phyloP scores from a whole-genome alignment of 2,113 vertebrate genomes.

The Neolamprologus sp. region DNA sequence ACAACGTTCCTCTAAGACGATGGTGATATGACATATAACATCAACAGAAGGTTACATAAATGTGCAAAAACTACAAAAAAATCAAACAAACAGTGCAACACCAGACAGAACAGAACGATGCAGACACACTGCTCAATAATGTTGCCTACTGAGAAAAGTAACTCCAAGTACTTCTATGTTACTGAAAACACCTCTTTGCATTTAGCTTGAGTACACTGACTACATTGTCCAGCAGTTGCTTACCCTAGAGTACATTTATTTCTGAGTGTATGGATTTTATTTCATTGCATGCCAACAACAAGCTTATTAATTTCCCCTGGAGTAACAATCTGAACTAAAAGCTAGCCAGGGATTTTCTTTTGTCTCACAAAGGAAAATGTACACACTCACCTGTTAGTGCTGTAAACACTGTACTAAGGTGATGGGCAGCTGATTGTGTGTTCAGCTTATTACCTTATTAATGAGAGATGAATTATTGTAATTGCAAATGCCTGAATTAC shows the following conservation, averaged over 20 bases:
- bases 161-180: neutral
- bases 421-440: neutral
- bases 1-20: rapidly evolving
- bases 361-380: neutral
- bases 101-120: neutral
- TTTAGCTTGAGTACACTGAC: neutral
- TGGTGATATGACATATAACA: neutral
- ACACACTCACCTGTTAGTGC: neutral
- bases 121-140: neutral
- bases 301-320: neutral
- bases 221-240: neutral
- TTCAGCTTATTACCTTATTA: neutral
- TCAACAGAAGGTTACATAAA: neutral
- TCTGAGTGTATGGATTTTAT: neutral
- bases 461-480: neutral
- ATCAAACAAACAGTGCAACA: neutral
- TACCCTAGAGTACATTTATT: neutral
- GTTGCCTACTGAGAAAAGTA: neutral
- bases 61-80: neutral
- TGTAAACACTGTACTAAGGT: neutral
- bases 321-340: neutral
- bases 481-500: neutral
- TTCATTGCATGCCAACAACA: neutral
- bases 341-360: neutral
- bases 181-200: neutral